phyloP scores from a whole-genome alignment of 2,888 invertebrate species.

The Crepidodera aurea region DNA sequence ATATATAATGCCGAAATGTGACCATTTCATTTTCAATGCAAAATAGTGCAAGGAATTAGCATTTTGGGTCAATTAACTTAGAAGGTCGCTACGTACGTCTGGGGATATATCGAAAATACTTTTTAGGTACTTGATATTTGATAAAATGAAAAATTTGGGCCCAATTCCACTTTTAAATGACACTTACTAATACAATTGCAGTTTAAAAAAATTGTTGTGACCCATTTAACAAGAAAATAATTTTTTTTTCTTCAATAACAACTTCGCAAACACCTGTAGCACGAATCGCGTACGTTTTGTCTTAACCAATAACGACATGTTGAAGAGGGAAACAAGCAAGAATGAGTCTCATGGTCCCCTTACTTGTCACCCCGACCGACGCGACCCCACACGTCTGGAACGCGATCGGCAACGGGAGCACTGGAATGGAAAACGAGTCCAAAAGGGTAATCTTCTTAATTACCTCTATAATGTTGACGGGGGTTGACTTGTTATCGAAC shows the following conservation, averaged over 20 bases:
- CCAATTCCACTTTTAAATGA: too few species aligned
- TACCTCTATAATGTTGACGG: conserved; percentile 38
- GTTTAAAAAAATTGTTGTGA: too few species aligned
- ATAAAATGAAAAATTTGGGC: too few species aligned
- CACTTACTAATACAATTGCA: too few species aligned
- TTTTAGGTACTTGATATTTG: too few species aligned
- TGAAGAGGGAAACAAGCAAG: conserved; percentile 1
- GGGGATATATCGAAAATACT: too few species aligned
- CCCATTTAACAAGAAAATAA: too few species aligned
- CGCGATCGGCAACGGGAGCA: conserved; percentile 27
- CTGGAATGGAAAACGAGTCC: conserved; percentile 36
- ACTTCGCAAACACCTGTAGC: too few species aligned
- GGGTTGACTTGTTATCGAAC: conserved; percentile 38
- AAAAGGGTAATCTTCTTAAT: conserved; percentile 39
- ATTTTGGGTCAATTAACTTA: conserved; percentile 13
- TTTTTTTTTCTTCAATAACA: too few species aligned
- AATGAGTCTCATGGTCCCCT: not conserved
- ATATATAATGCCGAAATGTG: not conserved
- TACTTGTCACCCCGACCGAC: not conserved
- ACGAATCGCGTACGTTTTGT: not conserved
- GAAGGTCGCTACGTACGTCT: not conserved
- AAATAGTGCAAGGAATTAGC: conserved; percentile 8
- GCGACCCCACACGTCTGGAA: conserved; percentile 22
- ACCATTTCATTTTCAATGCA: conserved; percentile 13
- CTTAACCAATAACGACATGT: conserved; percentile 1